phyloP scores from a whole-genome alignment of 2,888 invertebrate genomes.

The Diarsia brunnea region DNA sequence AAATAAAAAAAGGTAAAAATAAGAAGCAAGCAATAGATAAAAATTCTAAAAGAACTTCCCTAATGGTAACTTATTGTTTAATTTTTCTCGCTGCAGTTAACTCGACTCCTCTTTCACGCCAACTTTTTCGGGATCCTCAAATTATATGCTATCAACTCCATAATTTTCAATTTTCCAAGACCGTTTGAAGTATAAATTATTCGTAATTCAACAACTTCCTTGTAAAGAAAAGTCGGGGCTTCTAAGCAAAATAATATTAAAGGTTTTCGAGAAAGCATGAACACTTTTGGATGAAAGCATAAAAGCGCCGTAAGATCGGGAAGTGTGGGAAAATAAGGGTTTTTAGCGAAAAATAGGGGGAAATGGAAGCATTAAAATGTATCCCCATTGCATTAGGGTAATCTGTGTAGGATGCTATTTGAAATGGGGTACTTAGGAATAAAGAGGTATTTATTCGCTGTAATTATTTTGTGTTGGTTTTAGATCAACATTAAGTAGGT shows the following conservation, averaged over 20 bases:
- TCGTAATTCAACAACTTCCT: conserved; percentile 60
- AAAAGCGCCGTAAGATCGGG: conserved; percentile 34
- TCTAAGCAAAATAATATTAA: conserved; percentile 54
- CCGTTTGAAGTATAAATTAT: conserved; percentile 65
- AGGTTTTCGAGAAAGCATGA: conserved; percentile 45
- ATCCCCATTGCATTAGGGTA: conserved; percentile 55
- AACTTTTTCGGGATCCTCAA: conserved; percentile 48
- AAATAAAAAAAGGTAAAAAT: neutral
- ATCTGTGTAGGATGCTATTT: conserved; percentile 51
- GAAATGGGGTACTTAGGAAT: conserved; percentile 33
- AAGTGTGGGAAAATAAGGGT: conserved; percentile 37
- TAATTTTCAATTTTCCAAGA: conserved; percentile 63
- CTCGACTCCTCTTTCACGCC: conserved; percentile 38
- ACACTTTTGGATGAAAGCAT: conserved; percentile 46
- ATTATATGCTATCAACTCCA: conserved; percentile 60
- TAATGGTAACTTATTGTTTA: conserved; percentile 52
- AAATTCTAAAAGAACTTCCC: conserved; percentile 18
- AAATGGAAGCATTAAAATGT: conserved; percentile 51
- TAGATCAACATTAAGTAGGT: neutral
- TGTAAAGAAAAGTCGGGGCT: conserved; percentile 43
- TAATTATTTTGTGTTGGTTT: conserved; percentile 18
- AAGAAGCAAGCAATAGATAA: conserved; percentile 6
- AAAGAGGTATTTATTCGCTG: conserved; percentile 10
- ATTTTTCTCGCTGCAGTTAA: conserved; percentile 35
- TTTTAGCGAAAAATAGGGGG: conserved; percentile 45